These are phyloP conservation scores for Scaptomyza graminum DNA, from an alignment of 1,140 invertebrate genomes.

Conservation along the genomic window DNA sequence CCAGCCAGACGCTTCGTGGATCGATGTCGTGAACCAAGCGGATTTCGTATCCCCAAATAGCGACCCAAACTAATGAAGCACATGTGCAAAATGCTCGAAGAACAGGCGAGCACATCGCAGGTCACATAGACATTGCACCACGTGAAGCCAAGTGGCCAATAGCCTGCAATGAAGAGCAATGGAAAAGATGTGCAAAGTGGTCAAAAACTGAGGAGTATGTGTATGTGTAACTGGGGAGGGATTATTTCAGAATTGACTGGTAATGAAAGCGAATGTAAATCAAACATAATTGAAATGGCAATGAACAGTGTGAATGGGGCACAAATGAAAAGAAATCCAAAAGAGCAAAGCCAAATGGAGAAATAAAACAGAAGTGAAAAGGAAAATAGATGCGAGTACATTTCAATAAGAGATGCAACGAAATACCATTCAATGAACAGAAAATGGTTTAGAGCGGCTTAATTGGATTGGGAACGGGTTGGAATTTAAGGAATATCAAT, in stretches of 20 bases:
- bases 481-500: too few relatives aligned
- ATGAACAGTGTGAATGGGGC: background rate
- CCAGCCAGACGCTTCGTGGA: conserved; percentile 91
- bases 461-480: conserved; percentile 2
- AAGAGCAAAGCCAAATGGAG: conserved; percentile 14
- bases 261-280: conserved; percentile 41
- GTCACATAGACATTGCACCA: conserved; percentile 97
- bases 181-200: conserved; percentile 45
- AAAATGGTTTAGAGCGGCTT: conserved; percentile 45
- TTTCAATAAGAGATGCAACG: background rate
- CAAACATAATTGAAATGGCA: conserved; percentile 43
- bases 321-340: conserved; percentile 9
- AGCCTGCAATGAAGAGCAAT: conserved; percentile 86
- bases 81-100: conserved; percentile 98
- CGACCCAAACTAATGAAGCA: conserved; percentile 97
- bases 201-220: background rate
- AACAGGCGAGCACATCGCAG: conserved; percentile 97
- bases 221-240: too few relatives aligned
- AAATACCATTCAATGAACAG: conserved; percentile 24
- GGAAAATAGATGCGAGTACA: background rate
- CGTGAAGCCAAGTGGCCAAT: conserved; percentile 94
- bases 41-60: conserved; percentile 95
- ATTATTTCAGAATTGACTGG: background rate
- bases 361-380: background rate
- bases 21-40: conserved; percentile 91